Evolutionary conservation across 1,140 invertebrate species (phyloP).

Genomic region (Odontomachus brunneus): DNA sequence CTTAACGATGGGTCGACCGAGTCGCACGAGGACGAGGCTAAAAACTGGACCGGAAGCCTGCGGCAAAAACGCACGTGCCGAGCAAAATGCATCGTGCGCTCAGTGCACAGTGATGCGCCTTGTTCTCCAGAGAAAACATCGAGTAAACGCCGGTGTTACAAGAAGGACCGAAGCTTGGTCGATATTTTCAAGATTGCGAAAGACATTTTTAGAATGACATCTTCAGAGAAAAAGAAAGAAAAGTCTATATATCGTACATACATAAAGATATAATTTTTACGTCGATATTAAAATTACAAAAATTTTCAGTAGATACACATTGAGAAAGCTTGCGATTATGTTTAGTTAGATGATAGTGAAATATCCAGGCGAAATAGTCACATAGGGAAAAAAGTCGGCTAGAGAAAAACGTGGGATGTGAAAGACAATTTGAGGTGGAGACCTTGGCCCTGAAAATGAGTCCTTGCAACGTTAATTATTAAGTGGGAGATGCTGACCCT

Average conservation of each 20-base stretch:
- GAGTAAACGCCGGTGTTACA: conserved; percentile 12
- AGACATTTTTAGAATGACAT: no score
- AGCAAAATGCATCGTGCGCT: conserved; percentile 65
- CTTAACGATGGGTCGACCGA: conserved; percentile 51
- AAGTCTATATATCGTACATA: no score
- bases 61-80: conserved; percentile 71
- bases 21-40: conserved; percentile 51
- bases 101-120: conserved; percentile 64
- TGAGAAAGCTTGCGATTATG: no score
- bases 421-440: background rate
- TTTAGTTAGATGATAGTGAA: background rate
- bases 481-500: background rate
- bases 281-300: no score
- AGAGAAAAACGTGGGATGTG: background rate
- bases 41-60: conserved; percentile 72
- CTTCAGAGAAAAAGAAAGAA: no score
- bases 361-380: background rate
- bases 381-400: background rate
- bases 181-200: no score
- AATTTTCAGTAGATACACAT: no score
- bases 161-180: background rate
- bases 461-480: conserved; percentile 44
- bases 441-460: conserved; percentile 29
- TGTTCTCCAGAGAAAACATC: conserved; percentile 58
- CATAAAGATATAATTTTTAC: no score